Conservation (phyloP, 2,797 vertebrate genomes). For the Anolis apletophallus region DNA sequence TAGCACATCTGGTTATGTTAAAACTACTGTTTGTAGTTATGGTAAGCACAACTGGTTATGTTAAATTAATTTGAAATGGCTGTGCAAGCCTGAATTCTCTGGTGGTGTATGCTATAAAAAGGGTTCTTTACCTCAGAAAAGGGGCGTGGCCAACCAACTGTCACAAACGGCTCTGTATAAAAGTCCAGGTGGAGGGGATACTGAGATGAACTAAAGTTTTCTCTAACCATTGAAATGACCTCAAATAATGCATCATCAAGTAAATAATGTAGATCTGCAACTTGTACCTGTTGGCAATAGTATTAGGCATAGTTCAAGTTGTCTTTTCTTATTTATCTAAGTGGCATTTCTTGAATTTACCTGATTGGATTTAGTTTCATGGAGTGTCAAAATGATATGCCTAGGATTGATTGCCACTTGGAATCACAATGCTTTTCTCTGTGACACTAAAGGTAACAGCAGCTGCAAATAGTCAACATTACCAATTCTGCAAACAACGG, state of each 20-base stretch:
- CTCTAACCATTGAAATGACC: neutral
- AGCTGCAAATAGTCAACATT: constrained; percentile 10
- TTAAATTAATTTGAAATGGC: no score
- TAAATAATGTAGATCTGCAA: neutral
- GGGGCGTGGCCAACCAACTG: no score
- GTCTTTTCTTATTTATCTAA: neutral
- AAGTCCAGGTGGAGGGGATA: neutral
- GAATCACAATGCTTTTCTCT: neutral
- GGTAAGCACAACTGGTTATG: no score
- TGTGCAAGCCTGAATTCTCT: no score
- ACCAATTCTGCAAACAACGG: neutral
- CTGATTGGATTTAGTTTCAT: neutral
- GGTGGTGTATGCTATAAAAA: no score
- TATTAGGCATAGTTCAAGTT: neutral
- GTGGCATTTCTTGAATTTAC: neutral
- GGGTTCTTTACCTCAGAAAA: no score
- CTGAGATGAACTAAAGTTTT: neutral
- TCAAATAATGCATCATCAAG: neutral
- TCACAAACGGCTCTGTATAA: no score
- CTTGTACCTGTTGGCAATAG: neutral
- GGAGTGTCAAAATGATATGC: neutral
- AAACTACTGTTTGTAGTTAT: no score
- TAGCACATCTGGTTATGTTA: no score
- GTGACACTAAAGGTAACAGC: neutral
- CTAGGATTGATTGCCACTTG: neutral